Percentiles rank a stretch among this genome's conserved stretches.
Evolutionary conservation across 2,797 vertebrate genomes (phyloP).

Genomic region (Meriones psammophilus): DNA sequence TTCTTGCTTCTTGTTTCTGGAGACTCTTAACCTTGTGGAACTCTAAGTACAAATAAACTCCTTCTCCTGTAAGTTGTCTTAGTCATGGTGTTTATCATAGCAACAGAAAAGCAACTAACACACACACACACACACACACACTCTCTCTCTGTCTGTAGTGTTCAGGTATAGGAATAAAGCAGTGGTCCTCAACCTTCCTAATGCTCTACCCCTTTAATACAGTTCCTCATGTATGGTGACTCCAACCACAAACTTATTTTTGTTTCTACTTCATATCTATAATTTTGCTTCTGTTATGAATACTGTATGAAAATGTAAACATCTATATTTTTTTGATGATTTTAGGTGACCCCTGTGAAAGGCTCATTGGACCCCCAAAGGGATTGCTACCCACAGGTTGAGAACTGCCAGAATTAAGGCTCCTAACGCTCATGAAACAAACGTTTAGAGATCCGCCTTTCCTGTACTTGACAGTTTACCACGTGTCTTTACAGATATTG

Average conservation of each 20-base stretch:
- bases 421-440: not conserved
- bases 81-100: not conserved
- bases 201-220: not conserved
- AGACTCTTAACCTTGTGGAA: not conserved
- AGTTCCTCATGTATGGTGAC: not conserved
- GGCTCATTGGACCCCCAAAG: not conserved
- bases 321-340: not conserved
- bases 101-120: not conserved
- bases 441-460: not conserved
- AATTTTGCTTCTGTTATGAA: not conserved
- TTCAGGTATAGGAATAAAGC: not conserved
- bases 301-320: not conserved
- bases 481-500: slow-evolving; percentile 91
- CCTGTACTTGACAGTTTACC: slow-evolving; percentile 3
- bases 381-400: not conserved
- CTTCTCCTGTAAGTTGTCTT: not conserved
- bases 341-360: not conserved
- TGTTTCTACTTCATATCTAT: not conserved
- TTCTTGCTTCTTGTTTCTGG: not conserved
- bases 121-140: not conserved
- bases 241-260: not conserved
- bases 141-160: not conserved
- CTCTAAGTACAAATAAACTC: not conserved
- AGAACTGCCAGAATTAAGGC: not conserved
- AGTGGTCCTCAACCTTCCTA: not conserved